These are phyloP conservation scores for Chaenogobius annularis DNA, from an alignment of 2,113 vertebrate genomes.

Conservation along the genomic window DNA sequence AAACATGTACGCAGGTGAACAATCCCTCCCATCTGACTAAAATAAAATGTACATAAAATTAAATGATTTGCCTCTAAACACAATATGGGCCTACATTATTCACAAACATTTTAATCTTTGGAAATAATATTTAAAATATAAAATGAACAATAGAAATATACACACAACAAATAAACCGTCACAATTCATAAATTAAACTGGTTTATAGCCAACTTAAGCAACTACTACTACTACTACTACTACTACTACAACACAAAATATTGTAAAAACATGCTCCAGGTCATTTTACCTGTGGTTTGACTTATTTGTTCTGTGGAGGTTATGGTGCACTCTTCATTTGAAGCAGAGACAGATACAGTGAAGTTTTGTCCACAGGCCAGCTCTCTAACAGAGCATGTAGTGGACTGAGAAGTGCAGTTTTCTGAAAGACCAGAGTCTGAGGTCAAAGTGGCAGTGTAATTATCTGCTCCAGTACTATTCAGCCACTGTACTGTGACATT, in stretches of 20 bases:
- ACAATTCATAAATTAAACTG: background rate
- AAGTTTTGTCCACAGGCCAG: constrained; percentile 67
- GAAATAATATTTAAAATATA: background rate
- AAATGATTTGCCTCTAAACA: background rate
- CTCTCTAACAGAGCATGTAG: constrained; percentile 35
- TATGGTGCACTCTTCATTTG: constrained; percentile 53
- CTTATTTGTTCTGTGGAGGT: constrained; percentile 13
- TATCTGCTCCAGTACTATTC: constrained; percentile 37
- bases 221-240: too few relatives aligned
- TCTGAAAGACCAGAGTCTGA: constrained; percentile 23
- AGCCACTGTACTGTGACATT: constrained; percentile 50
- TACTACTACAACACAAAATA: background rate
- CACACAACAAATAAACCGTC: background rate
- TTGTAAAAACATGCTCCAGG: background rate
- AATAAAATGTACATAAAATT: background rate
- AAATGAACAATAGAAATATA: background rate
- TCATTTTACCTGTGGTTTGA: constrained; percentile 58
- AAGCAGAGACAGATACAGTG: constrained; percentile 64
- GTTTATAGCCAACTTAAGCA: too few relatives aligned
- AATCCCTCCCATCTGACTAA: background rate
- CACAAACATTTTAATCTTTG: background rate
- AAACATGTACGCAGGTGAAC: background rate
- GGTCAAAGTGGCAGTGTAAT: constrained; percentile 45
- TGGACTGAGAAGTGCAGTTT: constrained; percentile 40
- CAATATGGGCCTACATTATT: background rate